phyloP scores from a whole-genome alignment of 2,888 invertebrate species.

The Serrognathus titanus region DNA sequence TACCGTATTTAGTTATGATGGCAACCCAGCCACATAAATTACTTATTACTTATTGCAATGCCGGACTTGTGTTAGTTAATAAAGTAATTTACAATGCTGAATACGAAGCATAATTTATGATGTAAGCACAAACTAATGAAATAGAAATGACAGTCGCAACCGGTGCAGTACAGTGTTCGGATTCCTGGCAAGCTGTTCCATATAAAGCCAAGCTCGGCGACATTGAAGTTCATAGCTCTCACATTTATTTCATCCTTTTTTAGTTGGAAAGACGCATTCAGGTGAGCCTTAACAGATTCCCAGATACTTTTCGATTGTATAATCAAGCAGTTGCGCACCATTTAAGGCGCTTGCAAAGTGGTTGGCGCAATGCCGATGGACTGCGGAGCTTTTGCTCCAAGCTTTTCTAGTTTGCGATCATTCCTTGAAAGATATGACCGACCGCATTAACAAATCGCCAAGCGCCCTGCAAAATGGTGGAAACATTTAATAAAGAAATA shows the following conservation, averaged over 20 bases:
- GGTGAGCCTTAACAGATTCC: conserved; percentile 18
- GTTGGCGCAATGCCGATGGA: conserved; percentile 1
- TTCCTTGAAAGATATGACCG: too few species aligned
- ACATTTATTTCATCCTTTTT: background rate
- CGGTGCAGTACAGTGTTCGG: conserved; percentile 14
- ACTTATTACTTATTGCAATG: conserved; percentile 3
- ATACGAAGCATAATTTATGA: conserved; percentile 2
- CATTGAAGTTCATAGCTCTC: conserved; percentile 4
- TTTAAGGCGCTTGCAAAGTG: background rate
- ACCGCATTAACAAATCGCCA: too few species aligned
- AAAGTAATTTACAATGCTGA: conserved; percentile 9
- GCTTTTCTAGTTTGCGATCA: background rate
- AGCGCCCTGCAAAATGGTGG: too few species aligned
- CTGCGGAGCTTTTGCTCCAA: background rate
- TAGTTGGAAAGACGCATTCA: conserved; percentile 7
- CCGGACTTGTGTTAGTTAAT: conserved; percentile 4
- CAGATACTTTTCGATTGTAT: conserved; percentile 23
- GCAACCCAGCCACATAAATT: conserved; percentile 3
- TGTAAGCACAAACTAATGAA: conserved; percentile 8
- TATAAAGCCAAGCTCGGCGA: conserved; percentile 1
- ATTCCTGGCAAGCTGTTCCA: conserved; percentile 16
- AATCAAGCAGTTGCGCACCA: conserved; percentile 16
- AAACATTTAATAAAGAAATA: too few species aligned
- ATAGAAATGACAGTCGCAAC: conserved; percentile 22
- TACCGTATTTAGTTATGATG: background rate